These are phyloP conservation scores for Acheta domesticus DNA, from an alignment of 2,888 invertebrate species.

Conservation along the genomic window DNA sequence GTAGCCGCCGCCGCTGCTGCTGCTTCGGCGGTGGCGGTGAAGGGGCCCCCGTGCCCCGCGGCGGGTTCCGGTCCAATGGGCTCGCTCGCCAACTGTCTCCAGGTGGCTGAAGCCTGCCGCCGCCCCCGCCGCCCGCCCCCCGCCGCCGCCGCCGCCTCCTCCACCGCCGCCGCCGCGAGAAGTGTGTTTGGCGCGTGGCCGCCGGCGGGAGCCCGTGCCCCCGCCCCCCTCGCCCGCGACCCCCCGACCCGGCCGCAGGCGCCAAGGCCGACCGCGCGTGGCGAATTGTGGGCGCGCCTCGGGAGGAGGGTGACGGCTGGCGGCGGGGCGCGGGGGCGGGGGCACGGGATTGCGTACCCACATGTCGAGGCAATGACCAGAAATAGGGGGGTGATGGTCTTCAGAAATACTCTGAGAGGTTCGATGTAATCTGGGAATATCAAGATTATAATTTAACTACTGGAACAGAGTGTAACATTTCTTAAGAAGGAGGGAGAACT, in stretches of 20 bases:
- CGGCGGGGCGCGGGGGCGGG: too few species aligned
- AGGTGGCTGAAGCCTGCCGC: conserved; percentile 31
- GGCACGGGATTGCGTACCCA: too few species aligned
- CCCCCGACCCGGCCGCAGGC: neutral
- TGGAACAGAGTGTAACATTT: too few species aligned
- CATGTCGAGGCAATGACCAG: too few species aligned
- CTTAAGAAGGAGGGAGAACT: too few species aligned
- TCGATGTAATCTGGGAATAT: too few species aligned
- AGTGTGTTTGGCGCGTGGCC: conserved; percentile 35
- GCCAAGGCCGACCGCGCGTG: too few species aligned
- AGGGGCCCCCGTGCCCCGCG: conserved; percentile 24
- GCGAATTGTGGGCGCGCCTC: too few species aligned
- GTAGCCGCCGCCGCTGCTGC: neutral
- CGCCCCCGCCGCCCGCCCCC: neutral
- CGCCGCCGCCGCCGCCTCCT: neutral
- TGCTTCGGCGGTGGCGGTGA: neutral
- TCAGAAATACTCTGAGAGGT: too few species aligned
- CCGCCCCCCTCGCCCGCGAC: neutral
- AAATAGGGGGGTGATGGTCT: too few species aligned
- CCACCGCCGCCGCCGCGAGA: conserved; percentile 28
- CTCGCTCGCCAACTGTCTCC: conserved; percentile 36
- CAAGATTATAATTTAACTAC: too few species aligned
- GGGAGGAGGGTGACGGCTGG: too few species aligned
- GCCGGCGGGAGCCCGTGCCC: neutral
- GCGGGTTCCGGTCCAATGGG: conserved; percentile 34